Percentiles rank a stretch among this genome's conserved stretches.
Evolutionary conservation across 2,113 vertebrate species (phyloP).

Genomic region (Drymodes brunneopygia): DNA sequence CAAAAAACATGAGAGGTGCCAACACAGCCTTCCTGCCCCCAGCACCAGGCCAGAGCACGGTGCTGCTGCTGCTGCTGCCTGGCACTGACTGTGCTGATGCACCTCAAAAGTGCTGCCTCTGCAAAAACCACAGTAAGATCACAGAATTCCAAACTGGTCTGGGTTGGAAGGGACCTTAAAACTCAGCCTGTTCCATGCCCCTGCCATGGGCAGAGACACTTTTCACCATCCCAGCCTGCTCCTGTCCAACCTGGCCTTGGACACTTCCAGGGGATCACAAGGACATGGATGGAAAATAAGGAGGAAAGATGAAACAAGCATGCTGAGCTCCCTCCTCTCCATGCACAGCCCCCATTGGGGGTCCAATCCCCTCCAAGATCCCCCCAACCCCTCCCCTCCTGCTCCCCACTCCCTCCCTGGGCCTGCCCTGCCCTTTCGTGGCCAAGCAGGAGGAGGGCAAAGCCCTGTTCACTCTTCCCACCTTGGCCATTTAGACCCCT

Average conservation of each 20-base stretch:
- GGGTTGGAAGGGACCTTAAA: background rate
- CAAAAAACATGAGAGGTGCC: background rate
- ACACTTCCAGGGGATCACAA: background rate
- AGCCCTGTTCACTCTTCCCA: fast-evolving
- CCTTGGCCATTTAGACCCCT: fast-evolving
- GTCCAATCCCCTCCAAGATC: background rate
- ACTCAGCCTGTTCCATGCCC: fast-evolving
- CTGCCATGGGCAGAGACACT: background rate
- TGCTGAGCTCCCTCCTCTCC: background rate
- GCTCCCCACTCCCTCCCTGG: background rate
- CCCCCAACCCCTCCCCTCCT: background rate
- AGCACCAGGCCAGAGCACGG: fast-evolving
- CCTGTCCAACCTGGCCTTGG: background rate
- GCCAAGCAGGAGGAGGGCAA: background rate
- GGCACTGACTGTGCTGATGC: fast-evolving
- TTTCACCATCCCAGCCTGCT: background rate
- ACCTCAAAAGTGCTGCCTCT: background rate
- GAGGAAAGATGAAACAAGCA: background rate
- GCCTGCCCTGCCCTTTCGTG: background rate
- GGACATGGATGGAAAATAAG: fast-evolving
- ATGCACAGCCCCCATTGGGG: background rate
- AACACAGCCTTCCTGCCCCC: background rate
- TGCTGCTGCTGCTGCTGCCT: background rate
- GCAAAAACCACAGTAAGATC: fast-evolving
- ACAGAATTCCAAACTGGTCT: background rate